Evolutionary conservation across 2,797 vertebrate genomes (phyloP), one percentile per base, ranked within the genome.

Genomic region (Muscicapa striata): DNA sequence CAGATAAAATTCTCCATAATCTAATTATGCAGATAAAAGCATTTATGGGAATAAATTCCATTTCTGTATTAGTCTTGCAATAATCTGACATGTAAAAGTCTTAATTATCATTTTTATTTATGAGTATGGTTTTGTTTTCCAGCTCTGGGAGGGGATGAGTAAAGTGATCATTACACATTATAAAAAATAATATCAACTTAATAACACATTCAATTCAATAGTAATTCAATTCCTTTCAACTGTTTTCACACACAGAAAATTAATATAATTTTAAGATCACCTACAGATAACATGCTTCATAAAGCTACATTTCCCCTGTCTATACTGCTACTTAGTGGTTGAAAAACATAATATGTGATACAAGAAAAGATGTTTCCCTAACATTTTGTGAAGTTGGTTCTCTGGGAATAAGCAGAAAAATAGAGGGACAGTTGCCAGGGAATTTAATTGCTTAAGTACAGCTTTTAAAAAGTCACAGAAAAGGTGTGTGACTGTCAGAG

Each of bases 91-190:
- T 41, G 2, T 4, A 57, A 70, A 83, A 70, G 0, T 32, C 18
- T 82, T 51, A 52, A 2, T 27, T 48, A 45, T 8, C 0, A 27
- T 64, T 78, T 58, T 79, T 57, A 58, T 8, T 61, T 67, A 36
- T 19, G 5, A 81, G 4, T 6, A 52, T 15, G 7, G 3, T 34
- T 87, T 84, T 75, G 32, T 62, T 80, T 92, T 79, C 27, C 11
- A 54, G 0, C 15, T 68, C 19, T 2, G 2, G 15, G 3, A 69
- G 0, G 4, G 8, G 2, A 18, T 58, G 10, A 19, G 9, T 58
- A 64, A 70, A 81, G 8, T 34, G 15, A 61, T 69, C 16, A 24
- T 5, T n/a, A n/a, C 8, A 54, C 2, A 15, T 64, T 13, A 55
- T 41, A 20, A 61, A 23, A n/a, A 16, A 6, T 8, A 55, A 41